A percentile compares a stretch with the other conserved stretches of the same genome.
Conservation (phyloP, 2,797 vertebrate genomes). For the Anomalospiza imberbis region DNA sequence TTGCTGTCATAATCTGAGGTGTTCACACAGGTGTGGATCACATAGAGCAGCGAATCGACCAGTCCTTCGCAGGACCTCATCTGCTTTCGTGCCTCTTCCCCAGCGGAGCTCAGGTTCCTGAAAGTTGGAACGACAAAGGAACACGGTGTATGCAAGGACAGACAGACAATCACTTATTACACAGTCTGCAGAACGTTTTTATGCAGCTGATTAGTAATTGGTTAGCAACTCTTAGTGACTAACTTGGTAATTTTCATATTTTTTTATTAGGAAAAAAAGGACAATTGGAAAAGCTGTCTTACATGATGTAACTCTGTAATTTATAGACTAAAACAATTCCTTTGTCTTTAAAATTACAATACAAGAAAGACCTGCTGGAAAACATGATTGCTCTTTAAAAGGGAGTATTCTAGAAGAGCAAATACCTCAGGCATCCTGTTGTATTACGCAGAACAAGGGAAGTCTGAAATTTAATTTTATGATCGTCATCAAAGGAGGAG, state of each 20-base stretch:
- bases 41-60: slow-evolving; percentile 92
- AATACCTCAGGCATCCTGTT: slow-evolving; percentile 92
- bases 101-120: slow-evolving; percentile 96
- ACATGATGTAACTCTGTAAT: not conserved
- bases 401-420: not conserved
- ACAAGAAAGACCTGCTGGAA: not conserved
- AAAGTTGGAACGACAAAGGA: not conserved
- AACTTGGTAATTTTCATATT: not conserved
- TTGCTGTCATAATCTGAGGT: slow-evolving; percentile 99
- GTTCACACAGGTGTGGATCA: slow-evolving; percentile 98
- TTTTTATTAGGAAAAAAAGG: not conserved
- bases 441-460: slow-evolving; percentile 95
- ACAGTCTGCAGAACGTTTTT: not conserved
- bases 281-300: not conserved
- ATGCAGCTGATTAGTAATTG: not conserved
- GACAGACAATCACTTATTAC: too few relatives aligned
- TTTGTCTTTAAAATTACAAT: not conserved
- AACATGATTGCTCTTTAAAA: not conserved
- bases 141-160: accelerated
- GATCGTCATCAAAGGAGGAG: slow-evolving; percentile 92
- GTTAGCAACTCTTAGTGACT: not conserved
- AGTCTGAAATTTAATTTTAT: slow-evolving; percentile 98
- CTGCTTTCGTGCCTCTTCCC: slow-evolving; percentile 94
- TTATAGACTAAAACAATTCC: not conserved
- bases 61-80: slow-evolving; percentile 94